Evolutionary conservation across 2,888 invertebrate species (phyloP), one percentile per base, ranked within the genome.

Genomic region (Zhuqinia jingwanae): DNA sequence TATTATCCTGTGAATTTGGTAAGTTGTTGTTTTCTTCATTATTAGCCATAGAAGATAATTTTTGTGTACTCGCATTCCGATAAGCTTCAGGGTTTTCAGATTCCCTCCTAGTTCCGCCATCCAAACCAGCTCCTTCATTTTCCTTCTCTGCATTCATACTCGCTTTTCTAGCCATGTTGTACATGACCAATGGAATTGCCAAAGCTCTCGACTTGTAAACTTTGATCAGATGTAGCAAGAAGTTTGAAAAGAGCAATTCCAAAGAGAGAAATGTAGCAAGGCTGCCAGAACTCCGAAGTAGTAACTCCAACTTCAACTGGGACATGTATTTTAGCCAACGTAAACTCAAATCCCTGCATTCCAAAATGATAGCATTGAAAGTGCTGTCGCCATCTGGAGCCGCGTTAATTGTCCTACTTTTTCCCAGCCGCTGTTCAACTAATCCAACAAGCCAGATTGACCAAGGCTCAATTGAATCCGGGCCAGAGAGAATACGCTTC

Each of bases 241-340:
- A 85, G 79, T 85, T 85, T 25, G 85, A 85, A 20, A 85, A 85
- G 2, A 85, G 73, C 0, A 85, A 73, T 47, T 85, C 85, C 73
- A 85, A 58, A 2, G 85, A 85, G 6, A 85, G 73, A 47, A 85
- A 85, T 1, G 85, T 85, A 47, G 70, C 78, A 0, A 85, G 73
- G 27, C 85, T 85, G 27, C 85, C 85, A 27, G 85, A 85, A 30
- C 78, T 79, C 42, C 85, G 0, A 2, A 85, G 85, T 2, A 85
- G 45, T 8, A 85, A 30, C 42, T 85, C 85, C 70, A 85, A 30
- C 11, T 78, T 78, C 11, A 85, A 45, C 60, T 85, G 85, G 0
- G 85, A 85, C 85, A 85, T 85, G 73, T 85, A 85, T 27, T 85
- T 78, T 2, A 85, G 60, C 85, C 85, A 85, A n/a, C 79, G 10